Evolutionary conservation across 23 tunicate genomes (phyloP).

Genomic region (Phallusia fumigata): DNA sequence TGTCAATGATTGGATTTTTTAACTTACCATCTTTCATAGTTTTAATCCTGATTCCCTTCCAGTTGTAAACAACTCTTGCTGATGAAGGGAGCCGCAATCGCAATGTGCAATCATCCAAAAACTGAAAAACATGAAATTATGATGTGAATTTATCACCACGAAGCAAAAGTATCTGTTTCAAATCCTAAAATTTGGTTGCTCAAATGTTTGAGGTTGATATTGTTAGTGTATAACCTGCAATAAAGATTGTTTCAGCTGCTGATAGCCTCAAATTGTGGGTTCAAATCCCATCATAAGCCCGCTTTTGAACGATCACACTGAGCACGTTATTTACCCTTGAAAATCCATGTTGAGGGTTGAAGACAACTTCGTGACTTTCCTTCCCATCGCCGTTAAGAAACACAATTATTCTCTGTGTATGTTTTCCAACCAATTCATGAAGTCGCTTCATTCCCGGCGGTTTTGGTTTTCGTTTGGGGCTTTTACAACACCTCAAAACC

Average conservation of each 20-base stretch:
- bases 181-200: neutral
- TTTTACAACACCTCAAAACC: neutral
- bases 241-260: too few relatives aligned
- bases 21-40: slow-evolving; percentile 20
- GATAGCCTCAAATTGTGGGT: too few relatives aligned
- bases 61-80: slow-evolving; percentile 33
- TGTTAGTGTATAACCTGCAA: too few relatives aligned
- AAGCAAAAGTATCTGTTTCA: neutral
- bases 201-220: too few relatives aligned
- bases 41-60: slow-evolving; percentile 33
- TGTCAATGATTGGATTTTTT: neutral
- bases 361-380: slow-evolving; percentile 68
- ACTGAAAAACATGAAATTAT: slow-evolving; percentile 20
- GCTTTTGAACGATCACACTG: too few relatives aligned
- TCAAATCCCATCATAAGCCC: too few relatives aligned
- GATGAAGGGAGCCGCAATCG: slow-evolving; percentile 21
- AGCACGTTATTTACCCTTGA: neutral
- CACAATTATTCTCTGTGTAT: slow-evolving; percentile 47
- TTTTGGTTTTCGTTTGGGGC: neutral
- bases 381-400: slow-evolving; percentile 61
- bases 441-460: slow-evolving; percentile 42
- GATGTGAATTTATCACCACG: neutral
- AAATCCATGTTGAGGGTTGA: slow-evolving; percentile 20
- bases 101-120: slow-evolving; percentile 48
- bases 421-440: slow-evolving; percentile 45